Percentiles rank a stretch among this genome's conserved stretches.
phyloP scores from a whole-genome alignment of 2,888 invertebrate species.

The Minunthozetes semirufus region DNA sequence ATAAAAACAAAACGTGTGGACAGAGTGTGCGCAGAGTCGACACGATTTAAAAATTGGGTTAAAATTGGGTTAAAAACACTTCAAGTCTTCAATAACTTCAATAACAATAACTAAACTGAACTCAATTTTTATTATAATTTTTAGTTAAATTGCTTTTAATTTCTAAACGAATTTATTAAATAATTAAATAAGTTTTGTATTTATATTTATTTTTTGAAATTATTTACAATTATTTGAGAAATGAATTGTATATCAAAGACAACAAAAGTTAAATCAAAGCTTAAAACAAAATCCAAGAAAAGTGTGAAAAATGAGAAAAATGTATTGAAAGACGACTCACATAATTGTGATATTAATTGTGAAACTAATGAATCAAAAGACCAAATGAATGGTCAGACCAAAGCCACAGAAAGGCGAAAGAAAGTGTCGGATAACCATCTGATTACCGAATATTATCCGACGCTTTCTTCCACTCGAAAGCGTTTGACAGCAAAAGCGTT shows the following conservation, averaged over 20 bases:
- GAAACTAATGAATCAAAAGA: not conserved
- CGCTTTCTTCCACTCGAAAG: conserved; percentile 24
- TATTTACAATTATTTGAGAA: not conserved
- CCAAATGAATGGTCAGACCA: not conserved
- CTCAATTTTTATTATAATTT: too few species aligned
- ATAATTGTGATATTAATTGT: not conserved
- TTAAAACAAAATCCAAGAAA: not conserved
- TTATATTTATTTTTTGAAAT: not conserved
- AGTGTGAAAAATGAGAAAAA: not conserved
- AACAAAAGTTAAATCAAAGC: not conserved
- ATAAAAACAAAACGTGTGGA: too few species aligned
- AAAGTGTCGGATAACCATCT: conserved; percentile 29
- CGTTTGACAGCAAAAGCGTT: conserved; percentile 24
- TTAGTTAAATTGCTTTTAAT: too few species aligned
- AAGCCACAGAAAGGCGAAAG: not conserved
- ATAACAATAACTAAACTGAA: too few species aligned
- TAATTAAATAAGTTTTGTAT: too few species aligned
- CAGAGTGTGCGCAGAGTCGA: too few species aligned
- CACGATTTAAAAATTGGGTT: too few species aligned
- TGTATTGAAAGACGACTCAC: not conserved
- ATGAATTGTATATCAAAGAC: not conserved
- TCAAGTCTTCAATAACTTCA: too few species aligned
- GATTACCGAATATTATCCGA: conserved; percentile 37
- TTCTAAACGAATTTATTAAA: too few species aligned
- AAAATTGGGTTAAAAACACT: too few species aligned